Base-by-base conservation (phyloP, 2,888 invertebrate species). In the Xestia rhomboidea region DNA sequence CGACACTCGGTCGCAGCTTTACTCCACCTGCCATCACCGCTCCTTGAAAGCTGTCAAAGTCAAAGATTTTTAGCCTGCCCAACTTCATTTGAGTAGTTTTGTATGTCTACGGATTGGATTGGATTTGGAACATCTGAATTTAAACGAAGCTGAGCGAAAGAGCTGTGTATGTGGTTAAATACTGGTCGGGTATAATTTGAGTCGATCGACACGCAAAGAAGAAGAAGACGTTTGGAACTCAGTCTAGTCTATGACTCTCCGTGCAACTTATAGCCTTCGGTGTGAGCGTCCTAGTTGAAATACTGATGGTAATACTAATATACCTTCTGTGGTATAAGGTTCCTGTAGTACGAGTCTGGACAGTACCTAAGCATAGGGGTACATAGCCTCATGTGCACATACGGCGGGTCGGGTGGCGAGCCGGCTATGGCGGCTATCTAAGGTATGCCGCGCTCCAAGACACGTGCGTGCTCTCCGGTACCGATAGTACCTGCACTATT, bases 371-470 rank as follows among this genome's bases (percentile, higher is more conserved):
- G 27, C 27, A 66, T 34, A n/a, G 1, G 34, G 15, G 66, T 68
- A 79, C 72, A 78, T 78, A 77, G 46, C 27, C 68, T 77, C 75
- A 77, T 84, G 81, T 82, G 79, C 80, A 87, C 76, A 76, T 81
- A 87, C 73, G 73, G 0, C 49, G 81, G 83, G 79, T 41, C 70
- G 60, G 73, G 77, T 71, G 79, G 83, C 83, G 83, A 72, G 78
- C 78, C 86, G 82, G 82, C 89, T 80, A 90, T 88, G 78, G 77
- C 87, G 85, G 82, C 89, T 80, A 90, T 88, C 89, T 82, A 79
- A 89, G 88, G 89, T 87, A 89, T 88, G 85, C 87, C 86, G 76
- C 79, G 73, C 30, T 54, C 72, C 69, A 68, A 75, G 38, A 78
- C 84, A 74, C 81, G 73, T 82, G 87, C 85, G 81, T 82, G 88